phyloP scores from a whole-genome alignment of 2,113 vertebrate genomes.

The Toxotes chatareus region DNA sequence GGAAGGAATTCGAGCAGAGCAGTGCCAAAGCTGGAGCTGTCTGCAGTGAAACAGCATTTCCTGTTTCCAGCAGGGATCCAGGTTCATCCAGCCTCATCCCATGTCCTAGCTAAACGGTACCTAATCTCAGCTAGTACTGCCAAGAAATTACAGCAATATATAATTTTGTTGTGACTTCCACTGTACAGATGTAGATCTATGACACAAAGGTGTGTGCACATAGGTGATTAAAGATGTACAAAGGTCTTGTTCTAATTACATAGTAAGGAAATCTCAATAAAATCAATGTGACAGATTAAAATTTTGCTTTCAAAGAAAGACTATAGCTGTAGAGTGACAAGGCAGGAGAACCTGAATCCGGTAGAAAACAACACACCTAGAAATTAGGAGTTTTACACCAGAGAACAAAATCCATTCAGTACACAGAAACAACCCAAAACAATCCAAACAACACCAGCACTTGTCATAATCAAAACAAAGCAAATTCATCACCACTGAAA shows the following conservation, averaged over 20 bases:
- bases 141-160: conserved; percentile 9
- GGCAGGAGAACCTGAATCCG: conserved; percentile 85
- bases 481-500: conserved; percentile 83
- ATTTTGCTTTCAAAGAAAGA: conserved; percentile 6
- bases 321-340: conserved; percentile 57
- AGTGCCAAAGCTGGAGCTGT: conserved; percentile 76
- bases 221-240: neutral
- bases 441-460: conserved; percentile 78
- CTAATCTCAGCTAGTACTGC: conserved; percentile 8
- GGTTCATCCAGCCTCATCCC: conserved; percentile 80
- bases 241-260: neutral
- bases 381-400: conserved; percentile 80
- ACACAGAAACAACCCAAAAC: conserved; percentile 81
- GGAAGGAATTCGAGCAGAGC: conserved; percentile 78
- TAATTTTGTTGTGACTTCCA: conserved; percentile 17
- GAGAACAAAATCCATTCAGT: conserved; percentile 76
- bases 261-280: neutral
- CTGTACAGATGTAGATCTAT: neutral
- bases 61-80: conserved; percentile 87
- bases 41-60: conserved; percentile 83
- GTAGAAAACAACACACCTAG: conserved; percentile 71
- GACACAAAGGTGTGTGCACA: neutral
- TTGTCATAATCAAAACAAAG: conserved; percentile 83
- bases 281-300: conserved; percentile 24
- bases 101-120: conserved; percentile 35